Conservation (phyloP, 1,140 invertebrate genomes). For the Gonatopus flavifemur region DNA sequence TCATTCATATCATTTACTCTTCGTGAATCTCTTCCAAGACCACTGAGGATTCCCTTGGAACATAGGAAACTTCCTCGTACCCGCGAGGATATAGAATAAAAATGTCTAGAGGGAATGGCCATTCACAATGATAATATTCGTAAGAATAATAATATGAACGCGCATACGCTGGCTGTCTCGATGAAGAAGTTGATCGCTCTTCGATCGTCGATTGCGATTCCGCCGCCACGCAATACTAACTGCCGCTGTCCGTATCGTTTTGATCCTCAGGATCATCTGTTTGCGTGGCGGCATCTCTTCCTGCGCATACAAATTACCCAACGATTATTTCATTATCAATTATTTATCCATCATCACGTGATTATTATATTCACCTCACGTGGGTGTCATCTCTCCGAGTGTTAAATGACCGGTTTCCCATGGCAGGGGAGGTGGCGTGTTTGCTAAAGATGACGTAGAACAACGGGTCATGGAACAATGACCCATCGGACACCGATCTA, state of each 20-base stretch:
- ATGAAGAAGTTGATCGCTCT: background rate
- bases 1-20: no score
- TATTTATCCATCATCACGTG: background rate
- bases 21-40: no score
- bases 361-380: constrained; percentile 41
- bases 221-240: constrained; percentile 57
- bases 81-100: no score
- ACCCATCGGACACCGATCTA: constrained; percentile 52
- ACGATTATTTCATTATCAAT: background rate
- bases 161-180: no score
- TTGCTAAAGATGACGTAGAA: constrained; percentile 49
- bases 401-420: constrained; percentile 47
- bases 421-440: constrained; percentile 49
- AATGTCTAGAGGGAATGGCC: no score
- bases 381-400: constrained; percentile 35
- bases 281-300: constrained; percentile 53
- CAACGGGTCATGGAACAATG: constrained; percentile 51
- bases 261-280: constrained; percentile 47
- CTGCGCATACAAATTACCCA: constrained; percentile 8
- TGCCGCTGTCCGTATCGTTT: constrained; percentile 42
- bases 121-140: no score
- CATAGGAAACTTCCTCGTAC: no score
- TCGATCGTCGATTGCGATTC: constrained; percentile 8
- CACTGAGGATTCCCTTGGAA: no score
- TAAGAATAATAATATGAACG: no score